phyloP scores from a whole-genome alignment of 1,140 invertebrate genomes.

The Cyclina sinensis region DNA sequence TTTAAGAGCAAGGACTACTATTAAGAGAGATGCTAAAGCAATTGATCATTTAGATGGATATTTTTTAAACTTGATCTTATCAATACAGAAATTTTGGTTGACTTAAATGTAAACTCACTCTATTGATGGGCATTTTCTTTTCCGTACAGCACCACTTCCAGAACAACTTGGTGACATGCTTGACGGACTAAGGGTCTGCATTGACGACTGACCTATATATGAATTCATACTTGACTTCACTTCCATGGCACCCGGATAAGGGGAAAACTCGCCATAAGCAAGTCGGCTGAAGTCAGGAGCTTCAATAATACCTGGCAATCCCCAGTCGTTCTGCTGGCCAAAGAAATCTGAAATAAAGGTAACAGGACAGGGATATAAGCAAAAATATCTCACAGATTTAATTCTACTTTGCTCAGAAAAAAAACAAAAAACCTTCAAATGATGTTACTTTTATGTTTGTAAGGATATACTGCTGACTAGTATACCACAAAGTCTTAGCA shows the following conservation, averaged over 20 bases:
- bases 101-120: neutral
- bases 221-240: conserved; percentile 11
- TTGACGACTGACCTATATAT: conserved; percentile 2
- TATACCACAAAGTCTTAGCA: too few species aligned
- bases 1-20: too few species aligned
- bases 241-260: conserved; percentile 12
- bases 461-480: too few species aligned
- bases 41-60: too few species aligned
- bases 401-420: too few species aligned
- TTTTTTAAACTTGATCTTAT: too few species aligned
- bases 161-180: conserved; percentile 19
- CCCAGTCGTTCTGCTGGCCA: conserved; percentile 45
- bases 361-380: too few species aligned
- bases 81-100: too few species aligned
- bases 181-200: neutral
- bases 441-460: too few species aligned
- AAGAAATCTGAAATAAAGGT: conserved; percentile 56
- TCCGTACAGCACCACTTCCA: neutral
- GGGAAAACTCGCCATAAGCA: neutral
- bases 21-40: too few species aligned
- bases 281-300: conserved; percentile 22
- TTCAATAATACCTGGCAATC: conserved; percentile 34
- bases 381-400: too few species aligned
- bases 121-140: conserved; percentile 13
- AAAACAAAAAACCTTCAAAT: too few species aligned